Conservation (phyloP, 2,888 invertebrate genomes). For the Drosophila barbarae region DNA sequence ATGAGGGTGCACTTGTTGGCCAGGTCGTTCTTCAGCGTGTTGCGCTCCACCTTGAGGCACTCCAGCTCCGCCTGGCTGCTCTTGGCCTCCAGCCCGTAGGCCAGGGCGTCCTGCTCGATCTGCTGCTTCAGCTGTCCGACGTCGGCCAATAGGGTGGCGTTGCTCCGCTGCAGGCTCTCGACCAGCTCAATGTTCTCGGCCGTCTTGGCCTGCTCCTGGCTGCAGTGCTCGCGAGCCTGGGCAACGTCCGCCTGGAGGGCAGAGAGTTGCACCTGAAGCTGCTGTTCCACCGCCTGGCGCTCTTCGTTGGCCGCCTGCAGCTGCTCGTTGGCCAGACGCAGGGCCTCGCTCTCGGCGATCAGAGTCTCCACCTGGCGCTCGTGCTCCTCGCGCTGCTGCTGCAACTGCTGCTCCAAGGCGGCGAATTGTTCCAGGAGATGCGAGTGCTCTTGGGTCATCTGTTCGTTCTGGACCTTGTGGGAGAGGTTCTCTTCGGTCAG, state of each 20-base stretch:
- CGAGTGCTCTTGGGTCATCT: constrained; percentile 58
- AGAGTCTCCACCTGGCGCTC: constrained; percentile 61
- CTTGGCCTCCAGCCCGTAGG: constrained; percentile 76
- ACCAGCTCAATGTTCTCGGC: constrained; percentile 65
- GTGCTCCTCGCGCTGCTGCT: constrained; percentile 65
- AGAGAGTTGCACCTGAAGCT: constrained; percentile 49
- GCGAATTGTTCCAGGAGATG: constrained; percentile 58
- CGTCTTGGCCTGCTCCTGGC: constrained; percentile 59
- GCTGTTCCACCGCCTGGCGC: constrained; percentile 47
- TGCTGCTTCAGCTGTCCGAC: constrained; percentile 71
- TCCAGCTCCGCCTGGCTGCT: constrained; percentile 75
- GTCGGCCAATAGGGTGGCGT: constrained; percentile 66
- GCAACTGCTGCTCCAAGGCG: constrained; percentile 64
- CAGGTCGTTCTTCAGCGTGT: constrained; percentile 76
- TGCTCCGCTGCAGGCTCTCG: constrained; percentile 71
- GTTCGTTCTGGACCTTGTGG: constrained; percentile 71
- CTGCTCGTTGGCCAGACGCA: constrained; percentile 58
- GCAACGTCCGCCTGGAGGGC: constrained; percentile 63
- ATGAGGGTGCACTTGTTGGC: constrained; percentile 78
- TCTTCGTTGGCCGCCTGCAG: constrained; percentile 51
- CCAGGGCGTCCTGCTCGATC: constrained; percentile 76
- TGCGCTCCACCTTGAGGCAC: constrained; percentile 75
- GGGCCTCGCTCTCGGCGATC: constrained; percentile 65
- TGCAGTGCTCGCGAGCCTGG: constrained; percentile 61
- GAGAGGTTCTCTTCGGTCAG: constrained; percentile 67